Conservation (phyloP, 37 sponge, comb jelly and placozoan species). For the Tethya wilhelma region DNA sequence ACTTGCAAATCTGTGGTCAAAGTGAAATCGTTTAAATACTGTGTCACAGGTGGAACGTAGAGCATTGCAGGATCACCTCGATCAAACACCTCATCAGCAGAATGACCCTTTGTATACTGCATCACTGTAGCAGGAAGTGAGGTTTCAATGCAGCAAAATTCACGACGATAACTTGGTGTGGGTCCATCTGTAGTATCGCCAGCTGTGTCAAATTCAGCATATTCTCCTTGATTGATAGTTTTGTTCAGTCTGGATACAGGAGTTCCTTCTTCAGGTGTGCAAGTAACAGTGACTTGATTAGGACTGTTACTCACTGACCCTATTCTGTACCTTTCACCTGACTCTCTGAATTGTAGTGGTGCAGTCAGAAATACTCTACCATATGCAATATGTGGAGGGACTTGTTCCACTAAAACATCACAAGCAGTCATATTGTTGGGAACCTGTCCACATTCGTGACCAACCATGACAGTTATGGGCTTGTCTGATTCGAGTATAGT, state of each 20-base stretch:
- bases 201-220: conserved; percentile 6
- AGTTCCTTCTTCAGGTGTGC: too few relatives aligned
- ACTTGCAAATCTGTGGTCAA: neutral
- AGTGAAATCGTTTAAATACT: conserved; percentile 42
- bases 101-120: conserved; percentile 53
- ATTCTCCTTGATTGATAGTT: neutral
- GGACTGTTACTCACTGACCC: conserved; percentile 14
- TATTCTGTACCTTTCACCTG: conserved; percentile 34
- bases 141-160: conserved; percentile 56
- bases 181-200: neutral
- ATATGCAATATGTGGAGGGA: conserved; percentile 31
- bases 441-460: conserved; percentile 62
- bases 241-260: neutral
- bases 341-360: conserved; percentile 9
- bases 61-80: conserved; percentile 60
- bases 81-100: conserved; percentile 6
- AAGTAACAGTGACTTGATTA: conserved; percentile 35
- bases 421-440: conserved; percentile 39
- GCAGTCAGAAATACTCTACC: conserved; percentile 31
- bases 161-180: conserved; percentile 2
- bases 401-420: conserved; percentile 65
- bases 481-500: conserved; percentile 19
- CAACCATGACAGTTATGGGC: conserved; percentile 35
- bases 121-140: conserved; percentile 37
- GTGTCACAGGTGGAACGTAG: conserved; percentile 36